Evolutionary conservation across 2,113 vertebrate species (phyloP), one percentile per base, ranked within the genome.

Genomic region (Zosterops borbonicus): DNA sequence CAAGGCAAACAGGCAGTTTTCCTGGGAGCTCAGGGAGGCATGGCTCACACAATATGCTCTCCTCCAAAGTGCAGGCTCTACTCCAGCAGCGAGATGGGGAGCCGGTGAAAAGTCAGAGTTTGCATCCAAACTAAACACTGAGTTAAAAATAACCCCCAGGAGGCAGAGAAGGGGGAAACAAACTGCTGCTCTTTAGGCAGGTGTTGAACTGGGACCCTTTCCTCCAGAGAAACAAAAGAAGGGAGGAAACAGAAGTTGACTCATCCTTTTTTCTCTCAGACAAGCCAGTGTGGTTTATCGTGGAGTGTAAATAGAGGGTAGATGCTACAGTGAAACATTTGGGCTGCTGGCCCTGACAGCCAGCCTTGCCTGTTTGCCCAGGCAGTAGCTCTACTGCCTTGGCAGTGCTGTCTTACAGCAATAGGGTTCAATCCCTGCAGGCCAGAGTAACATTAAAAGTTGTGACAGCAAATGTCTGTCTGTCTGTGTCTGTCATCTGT

Each of bases 131-230:
- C 85, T 58, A 92, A 96, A 92, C 74, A 87, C 18, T 0, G 1
- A 79, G 69, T 71, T 95, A 92, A 93, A 92, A 95, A 92, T 86
- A 91, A 86, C 16, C 35, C 68, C 49, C 33, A 59, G 58, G 80
- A 90, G 62, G 73, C 64, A 71, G 39, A 4, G 60, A 75, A 60
- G n/a, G 46, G 47, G 27, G 25, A 56, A 50, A 31, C 35, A 64
- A 50, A n/a, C 28, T 31, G 63, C 69, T 1, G 1, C 47, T 92
- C 42, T 59, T n/a, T 64, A 68, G 56, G 44, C 83, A 93, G 83
- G 90, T 90, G 52, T 70, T 81, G 52, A 79, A 8, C 27, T 49
- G 68, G 31, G 62, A 89, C 58, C 53, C 35, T 73, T 84, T 59
- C 27, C 44, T 84, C 65, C 63, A 39, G 52, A 80, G 52, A 78